Conservation (phyloP, 2,888 invertebrate genomes). For the Dendrolimus pini region DNA sequence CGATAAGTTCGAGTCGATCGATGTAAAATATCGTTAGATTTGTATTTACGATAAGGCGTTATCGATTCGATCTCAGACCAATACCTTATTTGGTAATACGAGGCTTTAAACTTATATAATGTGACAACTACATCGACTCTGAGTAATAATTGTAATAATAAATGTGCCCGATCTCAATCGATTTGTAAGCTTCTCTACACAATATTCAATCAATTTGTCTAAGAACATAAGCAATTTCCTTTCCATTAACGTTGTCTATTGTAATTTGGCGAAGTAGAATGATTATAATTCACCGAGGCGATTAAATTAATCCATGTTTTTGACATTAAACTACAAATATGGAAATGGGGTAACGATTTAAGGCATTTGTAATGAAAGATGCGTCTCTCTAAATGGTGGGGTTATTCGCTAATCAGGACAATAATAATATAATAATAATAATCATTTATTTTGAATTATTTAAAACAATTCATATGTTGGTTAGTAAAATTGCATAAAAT, state of each 20-base stretch:
- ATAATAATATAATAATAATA: too few species aligned
- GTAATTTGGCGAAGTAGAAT: conserved; percentile 30
- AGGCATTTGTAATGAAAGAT: conserved; percentile 49
- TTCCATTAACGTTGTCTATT: conserved; percentile 32
- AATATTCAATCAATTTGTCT: not conserved
- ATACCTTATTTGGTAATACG: conserved; percentile 24
- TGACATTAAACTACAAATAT: conserved; percentile 46
- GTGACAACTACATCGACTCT: too few species aligned
- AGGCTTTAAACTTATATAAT: conserved; percentile 17
- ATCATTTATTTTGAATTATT: too few species aligned
- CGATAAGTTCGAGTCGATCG: conserved; percentile 20
- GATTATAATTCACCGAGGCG: conserved; percentile 28
- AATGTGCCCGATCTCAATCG: too few species aligned
- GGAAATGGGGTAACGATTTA: conserved; percentile 49
- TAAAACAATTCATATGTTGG: too few species aligned
- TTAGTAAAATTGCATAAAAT: too few species aligned
- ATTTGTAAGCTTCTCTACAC: too few species aligned
- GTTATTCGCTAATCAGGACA: conserved; percentile 56
- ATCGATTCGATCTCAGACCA: conserved; percentile 26
- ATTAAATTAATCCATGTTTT: conserved; percentile 39
- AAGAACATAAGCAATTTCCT: conserved; percentile 2
- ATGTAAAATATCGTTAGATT: conserved; percentile 46
- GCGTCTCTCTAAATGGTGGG: conserved; percentile 52
- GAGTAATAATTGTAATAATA: too few species aligned
- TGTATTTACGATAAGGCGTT: conserved; percentile 49